Conservation (phyloP, 2,888 invertebrate species). For the Campoplex capitator region DNA sequence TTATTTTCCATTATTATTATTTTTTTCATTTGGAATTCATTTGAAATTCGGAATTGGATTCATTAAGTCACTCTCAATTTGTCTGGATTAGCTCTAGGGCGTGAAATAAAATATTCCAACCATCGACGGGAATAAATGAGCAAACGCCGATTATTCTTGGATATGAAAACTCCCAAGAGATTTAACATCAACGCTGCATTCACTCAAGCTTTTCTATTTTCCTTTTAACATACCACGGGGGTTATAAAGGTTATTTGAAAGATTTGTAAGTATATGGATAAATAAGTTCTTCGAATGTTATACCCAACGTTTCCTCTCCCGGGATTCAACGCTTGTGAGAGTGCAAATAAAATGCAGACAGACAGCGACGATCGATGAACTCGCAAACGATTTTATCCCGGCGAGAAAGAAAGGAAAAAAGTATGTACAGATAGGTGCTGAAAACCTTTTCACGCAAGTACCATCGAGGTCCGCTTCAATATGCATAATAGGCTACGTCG, state of each 20-base stretch:
- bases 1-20: background rate
- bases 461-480: constrained; percentile 24
- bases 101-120: background rate
- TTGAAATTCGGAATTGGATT: too few relatives aligned
- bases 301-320: background rate
- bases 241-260: background rate
- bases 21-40: too few relatives aligned
- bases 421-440: constrained; percentile 3
- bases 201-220: background rate
- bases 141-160: background rate
- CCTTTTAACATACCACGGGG: background rate
- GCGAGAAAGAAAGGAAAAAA: background rate
- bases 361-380: constrained; percentile 26
- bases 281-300: background rate
- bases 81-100: background rate
- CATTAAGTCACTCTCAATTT: background rate
- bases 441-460: constrained; percentile 36
- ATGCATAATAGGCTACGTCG: constrained; percentile 29
- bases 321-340: background rate
- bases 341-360: background rate
- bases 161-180: background rate
- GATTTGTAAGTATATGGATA: background rate
- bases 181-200: background rate
- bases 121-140: background rate
- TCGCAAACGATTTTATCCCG: constrained; percentile 33